A percentile compares a stretch with the other conserved stretches of the same genome.
Conservation (phyloP, 2,888 invertebrate genomes). For the Poecilobothrus nobilitatus region DNA sequence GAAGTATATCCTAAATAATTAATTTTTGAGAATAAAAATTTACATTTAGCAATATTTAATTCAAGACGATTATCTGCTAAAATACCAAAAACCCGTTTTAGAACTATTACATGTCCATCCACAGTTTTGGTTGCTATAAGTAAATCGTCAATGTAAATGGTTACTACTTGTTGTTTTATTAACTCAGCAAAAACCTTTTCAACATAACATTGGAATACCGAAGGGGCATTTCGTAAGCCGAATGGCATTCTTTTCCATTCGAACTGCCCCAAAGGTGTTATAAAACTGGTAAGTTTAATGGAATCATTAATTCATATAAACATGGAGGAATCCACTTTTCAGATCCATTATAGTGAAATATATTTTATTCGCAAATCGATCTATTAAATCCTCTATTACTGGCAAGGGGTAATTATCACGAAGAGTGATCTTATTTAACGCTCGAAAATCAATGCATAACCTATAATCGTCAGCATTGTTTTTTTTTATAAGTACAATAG, state of each 20-base stretch:
- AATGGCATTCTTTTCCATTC: constrained; percentile 28
- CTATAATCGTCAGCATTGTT: constrained; percentile 20
- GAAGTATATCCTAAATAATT: constrained; percentile 17
- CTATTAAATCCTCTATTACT: constrained; percentile 24
- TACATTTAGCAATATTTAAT: too few relatives aligned
- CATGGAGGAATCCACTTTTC: constrained; percentile 25
- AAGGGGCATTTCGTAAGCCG: constrained; percentile 26
- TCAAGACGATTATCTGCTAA: constrained; percentile 11
- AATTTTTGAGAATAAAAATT: constrained; percentile 16
- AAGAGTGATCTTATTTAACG: constrained; percentile 20
- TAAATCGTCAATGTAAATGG: constrained; percentile 28
- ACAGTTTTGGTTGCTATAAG: constrained; percentile 23
- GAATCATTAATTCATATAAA: constrained; percentile 22
- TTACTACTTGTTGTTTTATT: constrained; percentile 18
- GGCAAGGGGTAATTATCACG: constrained; percentile 24
- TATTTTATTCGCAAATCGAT: constrained; percentile 20
- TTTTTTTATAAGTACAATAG: constrained; percentile 23
- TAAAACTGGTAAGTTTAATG: constrained; percentile 24
- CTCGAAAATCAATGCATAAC: too few relatives aligned
- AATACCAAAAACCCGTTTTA: constrained; percentile 19
- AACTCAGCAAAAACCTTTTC: constrained; percentile 22
- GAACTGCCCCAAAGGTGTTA: constrained; percentile 27
- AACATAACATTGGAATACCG: constrained; percentile 25
- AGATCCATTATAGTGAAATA: constrained; percentile 25
- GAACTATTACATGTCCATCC: constrained; percentile 21